Conservation (phyloP, 2,113 vertebrate genomes). For the Alligator mississippiensis region DNA sequence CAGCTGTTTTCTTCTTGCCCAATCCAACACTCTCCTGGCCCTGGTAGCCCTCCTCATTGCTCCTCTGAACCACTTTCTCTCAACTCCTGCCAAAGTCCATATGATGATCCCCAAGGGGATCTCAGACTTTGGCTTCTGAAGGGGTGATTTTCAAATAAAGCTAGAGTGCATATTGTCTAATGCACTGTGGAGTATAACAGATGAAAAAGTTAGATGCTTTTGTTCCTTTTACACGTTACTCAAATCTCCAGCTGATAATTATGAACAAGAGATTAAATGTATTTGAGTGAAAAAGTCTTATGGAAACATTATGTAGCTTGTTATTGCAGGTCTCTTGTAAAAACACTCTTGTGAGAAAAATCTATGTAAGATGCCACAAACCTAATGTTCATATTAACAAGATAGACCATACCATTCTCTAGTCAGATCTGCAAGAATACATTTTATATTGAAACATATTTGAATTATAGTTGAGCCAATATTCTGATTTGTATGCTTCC, state of each 20-base stretch:
- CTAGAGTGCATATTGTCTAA: neutral
- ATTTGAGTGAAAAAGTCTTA: conserved; percentile 43
- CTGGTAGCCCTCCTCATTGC: neutral
- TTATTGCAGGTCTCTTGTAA: conserved; percentile 60
- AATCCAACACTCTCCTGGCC: neutral
- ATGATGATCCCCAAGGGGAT: neutral
- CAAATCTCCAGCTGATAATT: conserved; percentile 52
- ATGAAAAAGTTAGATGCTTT: neutral
- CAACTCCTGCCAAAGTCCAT: neutral
- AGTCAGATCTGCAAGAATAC: conserved; percentile 24
- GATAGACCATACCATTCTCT: conserved; percentile 37
- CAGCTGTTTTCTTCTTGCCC: neutral
- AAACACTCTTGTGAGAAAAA: conserved; percentile 57
- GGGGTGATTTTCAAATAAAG: neutral
- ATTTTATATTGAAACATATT: conserved; percentile 58
- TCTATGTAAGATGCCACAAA: conserved; percentile 54
- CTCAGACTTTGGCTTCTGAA: neutral
- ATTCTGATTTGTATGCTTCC: conserved; percentile 46
- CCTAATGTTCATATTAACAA: conserved; percentile 67
- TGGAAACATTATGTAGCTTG: conserved; percentile 49
- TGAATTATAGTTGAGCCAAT: conserved; percentile 33
- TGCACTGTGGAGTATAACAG: neutral
- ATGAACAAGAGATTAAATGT: conserved; percentile 36
- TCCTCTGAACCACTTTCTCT: neutral
- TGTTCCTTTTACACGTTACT: neutral